Evolutionary conservation across 2,113 vertebrate genomes (phyloP).

Genomic region (Garra rufa): DNA sequence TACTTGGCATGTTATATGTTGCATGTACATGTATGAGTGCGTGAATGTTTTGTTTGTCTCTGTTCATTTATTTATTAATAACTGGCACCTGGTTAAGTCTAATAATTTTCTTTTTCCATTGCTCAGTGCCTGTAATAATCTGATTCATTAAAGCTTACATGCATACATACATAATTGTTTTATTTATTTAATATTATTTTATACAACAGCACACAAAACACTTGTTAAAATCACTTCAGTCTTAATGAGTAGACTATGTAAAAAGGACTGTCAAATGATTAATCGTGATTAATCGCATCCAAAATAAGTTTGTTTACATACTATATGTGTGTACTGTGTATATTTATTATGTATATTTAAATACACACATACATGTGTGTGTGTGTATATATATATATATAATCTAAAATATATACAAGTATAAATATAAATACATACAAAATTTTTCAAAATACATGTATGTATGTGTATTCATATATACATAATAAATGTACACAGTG

Average conservation of each 20-base stretch:
- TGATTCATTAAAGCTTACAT: conserved; percentile 23
- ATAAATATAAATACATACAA: too few relatives aligned
- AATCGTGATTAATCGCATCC: too few relatives aligned
- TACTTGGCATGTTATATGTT: conserved; percentile 64
- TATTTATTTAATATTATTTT: not conserved
- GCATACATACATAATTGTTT: not conserved
- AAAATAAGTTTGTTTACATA: too few relatives aligned
- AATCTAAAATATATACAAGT: too few relatives aligned
- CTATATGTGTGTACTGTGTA: too few relatives aligned
- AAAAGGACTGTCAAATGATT: too few relatives aligned
- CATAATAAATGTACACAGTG: too few relatives aligned
- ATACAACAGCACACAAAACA: not conserved
- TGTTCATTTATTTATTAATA: not conserved
- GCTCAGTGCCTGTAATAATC: not conserved
- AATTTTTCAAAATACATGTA: too few relatives aligned
- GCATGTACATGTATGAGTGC: conserved; percentile 52
- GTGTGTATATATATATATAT: too few relatives aligned
- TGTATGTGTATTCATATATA: too few relatives aligned
- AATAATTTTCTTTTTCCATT: conserved; percentile 15
- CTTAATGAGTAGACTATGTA: not conserved
- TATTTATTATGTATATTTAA: too few relatives aligned
- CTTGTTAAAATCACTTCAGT: not conserved
- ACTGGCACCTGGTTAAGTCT: not conserved
- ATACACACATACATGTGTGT: too few relatives aligned
- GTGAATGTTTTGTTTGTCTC: conserved; percentile 27